Evolutionary conservation across 2,888 invertebrate genomes (phyloP), one percentile per base, ranked within the genome.

Genomic region (Mactromeris polynyma): DNA sequence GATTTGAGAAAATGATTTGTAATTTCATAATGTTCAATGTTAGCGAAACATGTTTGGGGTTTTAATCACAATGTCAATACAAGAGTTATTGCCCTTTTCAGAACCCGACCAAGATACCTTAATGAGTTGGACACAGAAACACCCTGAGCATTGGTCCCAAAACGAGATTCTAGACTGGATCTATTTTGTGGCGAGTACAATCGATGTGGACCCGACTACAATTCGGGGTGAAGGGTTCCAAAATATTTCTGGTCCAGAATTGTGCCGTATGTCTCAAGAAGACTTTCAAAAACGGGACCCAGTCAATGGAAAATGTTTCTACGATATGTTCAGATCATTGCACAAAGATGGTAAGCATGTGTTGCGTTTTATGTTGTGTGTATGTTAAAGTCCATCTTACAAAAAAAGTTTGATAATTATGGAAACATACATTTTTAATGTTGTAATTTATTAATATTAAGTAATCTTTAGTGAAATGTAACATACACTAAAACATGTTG

Each of bases 121-220:
- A 64, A 87, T 93, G 87, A 94, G 94, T 81, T 95, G 95, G 95
- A 94, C 94, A 21, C 89, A 92, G 80, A 94, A 95, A 36, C 94
- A 95, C 82, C 95, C 95, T 0, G 94, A 94, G 73, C 93, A 94
- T 83, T 95, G 95, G 95, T 89, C 91, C 11, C 91, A 91, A 46
- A 89, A 86, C 11, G 95, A 95, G 81, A 95, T 95, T 6, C 89
- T 95, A 38, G 95, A 95, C 92, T 95, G 95, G 95, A 90, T 95
- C 9, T 95, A 94, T 83, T 94, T 91, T 86, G 92, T 94, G 40
- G 95, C 94, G 0, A 93, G 94, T 86, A 93, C 94, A 19, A 89
- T 93, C 31, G 89, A 92, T 19, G 89, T 95, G n/a, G 95, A 95
- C 89, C 93, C 93, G 84, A 89, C 93, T 19, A 93, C 94, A 73